These are phyloP conservation scores for Discoglossus pictus DNA, from an alignment of 2,797 vertebrate species.

Conservation along the genomic window DNA sequence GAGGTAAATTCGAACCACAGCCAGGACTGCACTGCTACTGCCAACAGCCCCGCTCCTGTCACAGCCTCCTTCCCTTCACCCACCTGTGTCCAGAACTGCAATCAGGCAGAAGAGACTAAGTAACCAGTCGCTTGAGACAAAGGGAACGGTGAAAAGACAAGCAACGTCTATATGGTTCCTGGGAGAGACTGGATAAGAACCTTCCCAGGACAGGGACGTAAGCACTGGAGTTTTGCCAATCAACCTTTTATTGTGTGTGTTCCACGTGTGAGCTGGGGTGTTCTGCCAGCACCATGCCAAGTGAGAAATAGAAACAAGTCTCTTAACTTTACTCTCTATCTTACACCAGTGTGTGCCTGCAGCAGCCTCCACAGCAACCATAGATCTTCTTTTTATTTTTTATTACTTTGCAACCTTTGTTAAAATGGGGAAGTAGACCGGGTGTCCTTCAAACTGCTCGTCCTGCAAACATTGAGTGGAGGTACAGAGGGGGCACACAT, in stretches of 20 bases:
- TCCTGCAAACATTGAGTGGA: constrained; percentile 68
- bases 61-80: constrained; percentile 67
- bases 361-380: constrained; percentile 84
- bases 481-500: constrained; percentile 62
- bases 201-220: constrained; percentile 77
- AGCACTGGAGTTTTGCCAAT: constrained; percentile 98
- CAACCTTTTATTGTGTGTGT: constrained; percentile 90
- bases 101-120: constrained; percentile 86
- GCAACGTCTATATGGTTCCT: constrained; percentile 72
- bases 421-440: constrained; percentile 68
- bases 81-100: constrained; percentile 87
- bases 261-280: constrained; percentile 90
- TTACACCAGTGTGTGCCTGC: constrained; percentile 99
- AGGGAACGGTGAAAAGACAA: constrained; percentile 76
- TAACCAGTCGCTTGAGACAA: constrained; percentile 71
- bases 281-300: constrained; percentile 91
- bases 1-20: constrained; percentile 68
- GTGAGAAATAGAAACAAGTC: constrained; percentile 76
- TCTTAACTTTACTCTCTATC: constrained; percentile 81
- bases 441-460: constrained; percentile 71
- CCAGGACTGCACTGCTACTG: constrained; percentile 75
- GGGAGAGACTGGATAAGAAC: constrained; percentile 72
- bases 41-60: constrained; percentile 72
- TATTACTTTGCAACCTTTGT: constrained; percentile 55
- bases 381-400: constrained; percentile 74